phyloP scores from a whole-genome alignment of 2,797 vertebrate species.

The Syngnathus acus region DNA sequence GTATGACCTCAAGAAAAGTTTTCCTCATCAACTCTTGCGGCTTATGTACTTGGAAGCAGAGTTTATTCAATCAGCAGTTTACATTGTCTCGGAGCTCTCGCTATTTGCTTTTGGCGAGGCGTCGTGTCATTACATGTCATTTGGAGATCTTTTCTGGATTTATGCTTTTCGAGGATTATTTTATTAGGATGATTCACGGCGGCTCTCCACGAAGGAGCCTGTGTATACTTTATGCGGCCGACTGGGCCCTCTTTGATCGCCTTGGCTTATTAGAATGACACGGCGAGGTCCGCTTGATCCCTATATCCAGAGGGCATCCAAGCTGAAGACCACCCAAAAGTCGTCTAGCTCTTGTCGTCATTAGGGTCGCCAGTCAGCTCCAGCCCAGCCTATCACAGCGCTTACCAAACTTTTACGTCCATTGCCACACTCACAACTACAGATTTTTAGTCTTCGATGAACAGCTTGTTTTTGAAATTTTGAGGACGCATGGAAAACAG shows the following conservation, averaged over 20 bases:
- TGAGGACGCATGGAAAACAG: no score
- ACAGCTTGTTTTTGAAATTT: no score
- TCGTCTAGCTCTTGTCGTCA: no score
- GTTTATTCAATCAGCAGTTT: constrained; percentile 41
- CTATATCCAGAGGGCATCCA: neutral
- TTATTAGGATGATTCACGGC: neutral
- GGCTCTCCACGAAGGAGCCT: neutral
- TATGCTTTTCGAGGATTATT: neutral
- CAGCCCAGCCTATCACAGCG: no score
- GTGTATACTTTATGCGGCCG: neutral
- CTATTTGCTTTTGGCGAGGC: constrained; percentile 16
- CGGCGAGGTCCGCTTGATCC: neutral
- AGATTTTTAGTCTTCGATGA: no score
- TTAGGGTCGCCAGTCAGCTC: no score
- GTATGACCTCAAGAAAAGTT: neutral
- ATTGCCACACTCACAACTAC: no score
- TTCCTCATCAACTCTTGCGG: constrained; percentile 15
- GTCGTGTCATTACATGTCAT: constrained; percentile 3
- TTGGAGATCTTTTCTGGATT: neutral
- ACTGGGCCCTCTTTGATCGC: neutral
- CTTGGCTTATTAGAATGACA: neutral
- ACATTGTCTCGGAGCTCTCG: constrained; percentile 30
- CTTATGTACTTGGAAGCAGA: constrained; percentile 18
- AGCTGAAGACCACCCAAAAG: constrained; percentile 3
- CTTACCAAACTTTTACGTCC: no score